Conservation (phyloP, 1,140 invertebrate species). For the Drosophila bipectinata region DNA sequence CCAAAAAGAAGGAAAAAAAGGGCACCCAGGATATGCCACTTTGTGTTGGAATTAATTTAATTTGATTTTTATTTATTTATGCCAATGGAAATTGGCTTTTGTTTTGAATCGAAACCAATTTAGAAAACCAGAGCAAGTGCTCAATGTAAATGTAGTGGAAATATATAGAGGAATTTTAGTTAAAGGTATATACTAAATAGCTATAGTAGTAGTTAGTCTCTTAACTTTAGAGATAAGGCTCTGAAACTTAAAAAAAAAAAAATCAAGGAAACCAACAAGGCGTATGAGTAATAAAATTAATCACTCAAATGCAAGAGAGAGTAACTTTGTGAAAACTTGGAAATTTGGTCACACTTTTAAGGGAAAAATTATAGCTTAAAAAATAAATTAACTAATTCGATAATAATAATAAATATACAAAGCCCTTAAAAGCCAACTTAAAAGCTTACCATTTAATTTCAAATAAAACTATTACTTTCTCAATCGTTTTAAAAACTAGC, state of each 20-base stretch:
- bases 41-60: slow-evolving; percentile 70
- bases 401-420: too few relatives aligned
- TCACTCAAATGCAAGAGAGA: not conserved
- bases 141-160: slow-evolving; percentile 1
- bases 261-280: not conserved
- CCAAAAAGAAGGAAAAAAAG: slow-evolving; percentile 18
- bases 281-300: not conserved
- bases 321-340: too few relatives aligned
- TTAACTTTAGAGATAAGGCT: not conserved
- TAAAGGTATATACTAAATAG: too few relatives aligned
- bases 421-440: too few relatives aligned
- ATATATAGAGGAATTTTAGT: too few relatives aligned
- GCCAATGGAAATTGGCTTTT: slow-evolving; percentile 56
- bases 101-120: slow-evolving; percentile 17
- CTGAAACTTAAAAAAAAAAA: not conserved
- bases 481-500: not conserved
- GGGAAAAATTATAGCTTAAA: too few relatives aligned
- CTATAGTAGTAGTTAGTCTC: not conserved
- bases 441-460: too few relatives aligned
- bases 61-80: slow-evolving; percentile 80
- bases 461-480: too few relatives aligned
- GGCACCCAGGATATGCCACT: slow-evolving; percentile 13
- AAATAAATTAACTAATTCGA: too few relatives aligned
- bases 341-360: too few relatives aligned
- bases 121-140: slow-evolving; percentile 12